Evolutionary conservation across 2,113 vertebrate genomes (phyloP).

Genomic region (Sebastes fasciatus): DNA sequence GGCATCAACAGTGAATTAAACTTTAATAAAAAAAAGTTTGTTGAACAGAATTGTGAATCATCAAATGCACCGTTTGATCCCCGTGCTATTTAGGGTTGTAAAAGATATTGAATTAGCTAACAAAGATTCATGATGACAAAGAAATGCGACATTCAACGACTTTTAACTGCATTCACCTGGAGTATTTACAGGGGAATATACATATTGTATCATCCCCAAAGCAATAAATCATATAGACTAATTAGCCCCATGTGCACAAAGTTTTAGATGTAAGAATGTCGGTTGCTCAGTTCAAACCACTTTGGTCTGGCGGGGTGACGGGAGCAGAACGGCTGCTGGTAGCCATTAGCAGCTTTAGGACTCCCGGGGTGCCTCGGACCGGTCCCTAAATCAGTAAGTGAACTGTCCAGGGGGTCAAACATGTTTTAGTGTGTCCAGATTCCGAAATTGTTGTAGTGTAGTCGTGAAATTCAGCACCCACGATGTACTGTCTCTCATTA

Average conservation of each 20-base stretch:
- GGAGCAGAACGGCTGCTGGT: not conserved
- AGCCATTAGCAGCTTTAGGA: conserved; percentile 11
- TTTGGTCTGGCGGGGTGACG: conserved; percentile 1
- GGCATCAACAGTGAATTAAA: not conserved
- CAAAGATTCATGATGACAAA: conserved; percentile 15
- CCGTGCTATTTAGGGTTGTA: not conserved
- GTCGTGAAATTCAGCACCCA: not conserved
- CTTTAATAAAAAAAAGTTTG: conserved; percentile 7
- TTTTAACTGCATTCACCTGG: conserved; percentile 28
- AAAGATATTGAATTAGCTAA: conserved; percentile 16
- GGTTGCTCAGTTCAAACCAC: conserved; percentile 5
- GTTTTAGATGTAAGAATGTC: conserved; percentile 2
- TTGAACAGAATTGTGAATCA: not conserved
- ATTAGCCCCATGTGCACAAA: conserved; percentile 29
- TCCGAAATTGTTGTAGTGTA: not conserved
- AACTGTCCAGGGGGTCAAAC: not conserved
- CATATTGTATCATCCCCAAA: conserved; percentile 25
- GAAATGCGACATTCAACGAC: conserved; percentile 26
- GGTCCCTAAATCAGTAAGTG: not conserved
- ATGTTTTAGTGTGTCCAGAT: not conserved
- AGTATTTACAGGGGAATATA: conserved; percentile 7
- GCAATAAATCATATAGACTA: conserved; percentile 30
- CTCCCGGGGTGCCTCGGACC: not conserved
- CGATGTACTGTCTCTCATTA: conserved; percentile 25
- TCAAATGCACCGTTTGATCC: conserved; percentile 18